phyloP scores from a whole-genome alignment of 2,113 vertebrate genomes.

The Pangasianodon gigas region DNA sequence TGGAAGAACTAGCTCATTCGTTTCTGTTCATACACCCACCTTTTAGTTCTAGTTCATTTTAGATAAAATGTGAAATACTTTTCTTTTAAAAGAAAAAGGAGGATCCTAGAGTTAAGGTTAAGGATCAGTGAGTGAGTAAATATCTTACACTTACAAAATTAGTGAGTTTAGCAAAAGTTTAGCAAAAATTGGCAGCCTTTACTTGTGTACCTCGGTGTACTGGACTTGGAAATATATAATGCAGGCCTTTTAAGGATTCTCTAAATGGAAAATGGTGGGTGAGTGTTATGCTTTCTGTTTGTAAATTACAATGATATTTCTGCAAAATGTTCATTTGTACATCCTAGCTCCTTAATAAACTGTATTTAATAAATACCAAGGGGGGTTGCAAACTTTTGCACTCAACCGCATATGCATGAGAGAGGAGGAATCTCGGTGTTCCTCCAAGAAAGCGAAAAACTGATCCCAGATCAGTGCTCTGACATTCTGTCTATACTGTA shows the following conservation, averaged over 20 bases:
- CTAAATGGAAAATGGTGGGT: background rate
- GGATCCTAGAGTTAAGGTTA: background rate
- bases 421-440: background rate
- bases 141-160: too few relatives aligned
- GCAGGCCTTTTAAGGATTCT: background rate
- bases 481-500: constrained; percentile 24
- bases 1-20: too few relatives aligned
- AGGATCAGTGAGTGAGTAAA: background rate
- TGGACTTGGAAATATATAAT: background rate
- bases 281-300: background rate
- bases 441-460: background rate
- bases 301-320: background rate
- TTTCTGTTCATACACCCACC: too few relatives aligned
- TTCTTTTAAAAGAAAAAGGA: background rate
- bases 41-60: too few relatives aligned
- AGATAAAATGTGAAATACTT: background rate
- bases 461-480: constrained; percentile 14
- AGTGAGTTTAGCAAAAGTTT: too few relatives aligned
- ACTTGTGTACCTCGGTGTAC: too few relatives aligned
- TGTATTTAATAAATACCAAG: too few relatives aligned
- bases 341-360: background rate
- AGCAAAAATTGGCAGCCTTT: background rate
- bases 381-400: background rate
- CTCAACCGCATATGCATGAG: background rate
- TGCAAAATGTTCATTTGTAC: background rate